Percentiles rank a stretch among this genome's conserved stretches.
phyloP scores from a whole-genome alignment of 1,140 invertebrate genomes.

The Drosophila repleta region DNA sequence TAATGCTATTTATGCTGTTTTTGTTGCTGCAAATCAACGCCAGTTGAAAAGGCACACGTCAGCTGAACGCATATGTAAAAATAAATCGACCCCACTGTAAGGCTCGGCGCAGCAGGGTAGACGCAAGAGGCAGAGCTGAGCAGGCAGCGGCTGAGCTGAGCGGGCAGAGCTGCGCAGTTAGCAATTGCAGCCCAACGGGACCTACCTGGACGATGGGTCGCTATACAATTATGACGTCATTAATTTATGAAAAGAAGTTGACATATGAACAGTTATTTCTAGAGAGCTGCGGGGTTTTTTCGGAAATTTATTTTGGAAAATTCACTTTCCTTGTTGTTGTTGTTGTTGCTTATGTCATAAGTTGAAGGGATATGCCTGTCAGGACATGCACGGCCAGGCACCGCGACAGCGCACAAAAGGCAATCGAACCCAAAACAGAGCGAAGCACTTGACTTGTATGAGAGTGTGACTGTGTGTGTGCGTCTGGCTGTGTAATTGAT shows the following conservation, averaged over 20 bases:
- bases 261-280: not conserved
- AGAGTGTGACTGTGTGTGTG: constrained; percentile 26
- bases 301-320: constrained; percentile 2
- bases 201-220: constrained; percentile 39
- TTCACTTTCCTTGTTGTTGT: constrained; percentile 23
- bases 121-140: too few species aligned
- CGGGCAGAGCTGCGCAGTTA: constrained; percentile 58
- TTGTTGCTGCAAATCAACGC: constrained; percentile 16
- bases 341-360: constrained; percentile 32
- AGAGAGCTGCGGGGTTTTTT: not conserved
- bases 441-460: constrained; percentile 11
- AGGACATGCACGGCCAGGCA: constrained; percentile 4
- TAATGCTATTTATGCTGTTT: constrained; percentile 5
- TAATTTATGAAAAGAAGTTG: constrained; percentile 13
- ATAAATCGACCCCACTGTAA: constrained; percentile 36
- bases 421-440: constrained; percentile 9
- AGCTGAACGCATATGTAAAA: constrained; percentile 27
- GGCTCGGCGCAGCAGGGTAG: not conserved
- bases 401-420: not conserved
- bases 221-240: constrained; percentile 63
- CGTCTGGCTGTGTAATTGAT: constrained; percentile 37
- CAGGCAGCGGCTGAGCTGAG: not conserved
- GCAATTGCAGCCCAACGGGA: constrained; percentile 50
- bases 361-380: not conserved
- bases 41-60: constrained; percentile 32